Base-by-base conservation (phyloP, 2,888 invertebrate genomes). In the Dromius quadrimaculatus region DNA sequence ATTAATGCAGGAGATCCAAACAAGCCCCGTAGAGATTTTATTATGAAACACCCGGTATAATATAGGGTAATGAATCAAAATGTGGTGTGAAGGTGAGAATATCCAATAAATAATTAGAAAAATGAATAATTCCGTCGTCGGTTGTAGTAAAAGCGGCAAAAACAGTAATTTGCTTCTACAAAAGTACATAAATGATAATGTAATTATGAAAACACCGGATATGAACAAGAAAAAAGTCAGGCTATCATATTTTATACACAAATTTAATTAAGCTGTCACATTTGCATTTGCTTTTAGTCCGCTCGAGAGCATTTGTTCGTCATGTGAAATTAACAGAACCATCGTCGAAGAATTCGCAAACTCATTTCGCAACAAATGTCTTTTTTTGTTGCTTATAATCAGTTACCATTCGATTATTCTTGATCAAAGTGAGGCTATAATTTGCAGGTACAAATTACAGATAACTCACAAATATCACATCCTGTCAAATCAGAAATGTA, bases 241-340 rank as follows among this genome's bases (percentile, higher is more conserved):
- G 62, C 41, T 62, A 62, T 62, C 62, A 62, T 47, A 50, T 64
- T 64, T 47, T 64, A 47, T 50, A 64, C 64, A 64, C 47, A 64
- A 64, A 64, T 64, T 64, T 64, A 64, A 64, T 64, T 64, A 64
- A 64, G 47, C 32, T 64, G 64, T 64, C 64, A 64, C 64, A 64
- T 64, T 64, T 64, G 64, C 64, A 64, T 64, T 47, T 50, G 50
- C 47, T 47, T 64, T 50, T 64, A 64, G 47, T 64, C 50, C 47
- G 34, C 64, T 34, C 11, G 36, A 9, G n/a, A n/a, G 50, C 36
- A 64, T 64, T 64, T 64, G 19, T 13, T 64, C 64, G 36, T 64
- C 64, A 64, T 47, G 50, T 64, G 34, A 41, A 47, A 64, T 63
- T 63, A 64, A 50, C 64, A 47, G 34, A 34, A 54, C 20, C 36